These are phyloP conservation scores for Pyxicephalus adspersus DNA, from an alignment of 2,113 vertebrate genomes.

Conservation along the genomic window DNA sequence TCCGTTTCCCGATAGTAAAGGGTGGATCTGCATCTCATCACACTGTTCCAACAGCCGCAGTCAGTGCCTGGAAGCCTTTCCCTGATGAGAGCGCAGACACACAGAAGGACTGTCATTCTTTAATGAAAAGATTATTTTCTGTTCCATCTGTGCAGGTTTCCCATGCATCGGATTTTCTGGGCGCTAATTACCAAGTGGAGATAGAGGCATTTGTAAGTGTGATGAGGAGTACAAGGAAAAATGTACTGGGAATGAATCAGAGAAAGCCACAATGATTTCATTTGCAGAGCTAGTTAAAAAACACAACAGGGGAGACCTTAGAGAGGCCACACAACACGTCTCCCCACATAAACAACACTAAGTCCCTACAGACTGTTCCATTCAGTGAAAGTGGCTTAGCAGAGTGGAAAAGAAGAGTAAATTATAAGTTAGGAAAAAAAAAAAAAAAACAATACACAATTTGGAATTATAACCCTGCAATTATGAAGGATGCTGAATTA, in stretches of 20 bases:
- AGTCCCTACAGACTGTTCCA: too few relatives aligned
- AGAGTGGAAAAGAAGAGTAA: too few relatives aligned
- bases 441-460: constrained; percentile 1
- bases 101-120: neutral
- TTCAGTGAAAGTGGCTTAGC: neutral
- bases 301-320: neutral
- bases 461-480: neutral
- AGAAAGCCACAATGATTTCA: neutral
- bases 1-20: too few relatives aligned
- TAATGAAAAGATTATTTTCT: neutral
- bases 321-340: constrained; percentile 29
- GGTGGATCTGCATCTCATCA: neutral
- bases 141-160: constrained; percentile 24
- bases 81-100: neutral
- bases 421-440: neutral
- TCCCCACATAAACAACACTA: constrained; percentile 15
- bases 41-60: neutral
- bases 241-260: constrained; percentile 31
- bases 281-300: neutral
- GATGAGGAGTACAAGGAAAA: constrained; percentile 13
- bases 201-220: neutral
- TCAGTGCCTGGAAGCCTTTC: neutral
- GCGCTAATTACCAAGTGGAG: constrained; percentile 1
- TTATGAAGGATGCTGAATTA: neutral
- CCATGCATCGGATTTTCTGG: constrained; percentile 1